A percentile compares a stretch with the other conserved stretches of the same genome.
phyloP scores from a whole-genome alignment of 2,113 vertebrate genomes.

The Salvelinus alpinus region DNA sequence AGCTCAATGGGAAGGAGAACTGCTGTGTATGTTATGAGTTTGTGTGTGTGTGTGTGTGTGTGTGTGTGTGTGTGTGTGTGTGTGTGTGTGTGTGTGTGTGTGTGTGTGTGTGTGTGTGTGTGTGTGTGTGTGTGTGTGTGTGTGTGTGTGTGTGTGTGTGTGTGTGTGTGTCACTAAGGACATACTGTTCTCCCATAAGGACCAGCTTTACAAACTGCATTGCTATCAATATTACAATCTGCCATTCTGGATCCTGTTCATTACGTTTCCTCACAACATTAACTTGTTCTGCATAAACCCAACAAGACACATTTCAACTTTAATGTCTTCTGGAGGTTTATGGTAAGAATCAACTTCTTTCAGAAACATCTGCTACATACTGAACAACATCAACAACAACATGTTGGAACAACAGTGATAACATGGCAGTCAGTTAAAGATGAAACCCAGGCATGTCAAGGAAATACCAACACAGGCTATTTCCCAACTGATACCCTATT shows the following conservation, averaged over 20 bases:
- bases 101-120: too few species aligned
- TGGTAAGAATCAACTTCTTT: conserved; percentile 43
- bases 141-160: conserved; percentile 2
- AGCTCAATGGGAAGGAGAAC: neutral
- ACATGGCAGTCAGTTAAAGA: conserved; percentile 28
- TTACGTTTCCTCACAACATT: neutral
- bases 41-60: neutral
- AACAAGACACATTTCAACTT: conserved; percentile 21
- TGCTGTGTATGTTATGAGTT: neutral
- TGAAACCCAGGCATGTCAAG: conserved; percentile 49
- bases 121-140: conserved; percentile 4
- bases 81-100: too few species aligned
- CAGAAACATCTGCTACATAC: conserved; percentile 41
- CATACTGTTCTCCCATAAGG: too few species aligned
- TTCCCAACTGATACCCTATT: too few species aligned
- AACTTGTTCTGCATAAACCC: conserved; percentile 10
- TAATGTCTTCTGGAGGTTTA: conserved; percentile 8
- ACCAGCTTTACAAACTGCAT: neutral
- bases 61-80: too few species aligned
- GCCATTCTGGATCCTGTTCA: neutral
- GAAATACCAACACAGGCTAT: conserved; percentile 13
- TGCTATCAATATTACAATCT: neutral
- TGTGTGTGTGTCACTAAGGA: neutral
- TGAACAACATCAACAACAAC: conserved; percentile 43
- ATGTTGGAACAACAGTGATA: neutral